Evolutionary conservation across 2,797 vertebrate genomes (phyloP).

Genomic region (Podarcis lilfordi): DNA sequence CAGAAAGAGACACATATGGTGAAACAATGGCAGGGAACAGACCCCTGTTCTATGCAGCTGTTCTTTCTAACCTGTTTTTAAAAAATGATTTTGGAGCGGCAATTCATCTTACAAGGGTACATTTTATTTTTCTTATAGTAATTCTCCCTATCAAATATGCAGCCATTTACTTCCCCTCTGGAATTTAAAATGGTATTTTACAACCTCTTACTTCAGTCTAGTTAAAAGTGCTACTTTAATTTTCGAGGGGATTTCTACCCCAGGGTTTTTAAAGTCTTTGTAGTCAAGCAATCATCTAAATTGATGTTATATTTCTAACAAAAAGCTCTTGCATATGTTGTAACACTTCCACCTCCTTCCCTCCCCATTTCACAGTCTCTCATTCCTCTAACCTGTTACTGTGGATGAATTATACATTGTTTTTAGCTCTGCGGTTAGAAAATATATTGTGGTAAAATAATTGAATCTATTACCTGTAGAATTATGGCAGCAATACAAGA

Average conservation of each 20-base stretch:
- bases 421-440: neutral
- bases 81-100: neutral
- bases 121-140: neutral
- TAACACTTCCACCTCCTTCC: neutral
- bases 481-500: neutral
- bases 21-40: slow-evolving; percentile 51
- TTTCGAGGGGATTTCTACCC: slow-evolving; percentile 2
- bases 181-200: slow-evolving; percentile 7
- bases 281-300: neutral
- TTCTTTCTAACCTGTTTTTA: neutral
- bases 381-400: neutral
- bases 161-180: neutral
- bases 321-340: neutral
- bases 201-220: slow-evolving; percentile 19
- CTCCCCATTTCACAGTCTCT: neutral
- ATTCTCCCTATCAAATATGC: neutral
- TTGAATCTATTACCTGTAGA: neutral
- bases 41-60: neutral
- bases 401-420: neutral
- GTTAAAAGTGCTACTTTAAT: neutral
- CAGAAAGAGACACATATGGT: slow-evolving; percentile 40
- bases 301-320: neutral
- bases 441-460: neutral
- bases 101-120: neutral
- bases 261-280: slow-evolving; percentile 2